Base-by-base conservation (phyloP, 2,113 vertebrate species). In the Heterotilapia buettikoferi region DNA sequence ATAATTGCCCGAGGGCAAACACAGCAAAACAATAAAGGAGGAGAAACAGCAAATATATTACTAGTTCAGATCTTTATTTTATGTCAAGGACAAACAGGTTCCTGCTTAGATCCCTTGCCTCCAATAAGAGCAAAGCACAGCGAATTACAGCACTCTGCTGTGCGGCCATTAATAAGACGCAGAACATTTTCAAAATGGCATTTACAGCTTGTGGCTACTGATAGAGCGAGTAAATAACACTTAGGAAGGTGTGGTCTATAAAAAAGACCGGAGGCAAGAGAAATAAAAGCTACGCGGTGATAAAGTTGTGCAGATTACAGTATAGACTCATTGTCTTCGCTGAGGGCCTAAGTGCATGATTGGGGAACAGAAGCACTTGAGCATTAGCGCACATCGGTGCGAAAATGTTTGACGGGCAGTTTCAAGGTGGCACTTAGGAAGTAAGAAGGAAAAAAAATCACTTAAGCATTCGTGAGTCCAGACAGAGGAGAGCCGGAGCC, bases 71-170 rank as follows among this genome's bases (percentile, higher is more conserved):
- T 96, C 92, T 93, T 96, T 93, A 92, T 96, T 96, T 95, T 88
- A 94, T 96, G 93, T 96, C 95, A 96, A 96, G 95, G 95, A 96
- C 95, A 94, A 94, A 95, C 91, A 91, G 90, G 86, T 90, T 95
- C 88, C 93, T 90, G 87, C 92, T 93, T 92, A 90, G 87, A 94
- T 92, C 90, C 85, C 88, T 80, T 13, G 52, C 85, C 90, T 93
- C 87, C 88, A 92, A 93, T 93, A 90, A 91, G 92, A 93, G 90
- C 88, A 59, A 63, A 90, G 92, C 45, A 45, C 84, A 73, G 90
- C 84, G 94, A 95, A 96, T 94, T 90, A 94, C 91, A 88, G 90
- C 86, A 79, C 93, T 91, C 80, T 26, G 63, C 79, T 86, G 91
- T 87, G 80, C 47, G 12, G 87, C 81, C 80, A 73, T 94, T 95